phyloP scores from a whole-genome alignment of 2,113 vertebrate species.

The Alosa alosa region DNA sequence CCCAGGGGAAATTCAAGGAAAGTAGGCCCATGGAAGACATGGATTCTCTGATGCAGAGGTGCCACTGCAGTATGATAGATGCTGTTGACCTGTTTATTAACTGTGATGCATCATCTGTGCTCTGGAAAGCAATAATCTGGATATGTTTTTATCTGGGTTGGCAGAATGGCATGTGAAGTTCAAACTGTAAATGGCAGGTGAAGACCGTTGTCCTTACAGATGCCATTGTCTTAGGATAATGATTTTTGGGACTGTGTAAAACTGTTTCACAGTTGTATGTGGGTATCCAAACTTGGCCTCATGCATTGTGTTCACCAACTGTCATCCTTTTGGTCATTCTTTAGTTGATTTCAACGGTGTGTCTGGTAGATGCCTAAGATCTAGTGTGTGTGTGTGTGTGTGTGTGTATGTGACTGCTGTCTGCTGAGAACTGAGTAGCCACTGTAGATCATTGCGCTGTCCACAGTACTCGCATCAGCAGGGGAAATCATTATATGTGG shows the following conservation, averaged over 20 bases:
- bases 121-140: background rate
- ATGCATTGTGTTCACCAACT: background rate
- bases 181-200: too few species aligned
- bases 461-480: conserved; percentile 29
- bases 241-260: too few species aligned
- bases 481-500: conserved; percentile 28
- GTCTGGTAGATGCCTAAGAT: background rate
- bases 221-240: too few species aligned
- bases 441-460: conserved; percentile 10
- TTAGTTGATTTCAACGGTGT: background rate
- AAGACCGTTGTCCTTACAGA: too few species aligned
- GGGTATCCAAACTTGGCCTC: background rate
- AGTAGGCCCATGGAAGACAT: conserved; percentile 1
- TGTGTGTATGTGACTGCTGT: background rate
- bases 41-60: background rate
- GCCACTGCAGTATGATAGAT: background rate
- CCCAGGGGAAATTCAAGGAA: too few species aligned
- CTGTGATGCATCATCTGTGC: background rate
- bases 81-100: background rate
- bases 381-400: background rate
- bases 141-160: background rate
- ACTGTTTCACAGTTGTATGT: too few species aligned
- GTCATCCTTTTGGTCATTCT: background rate
- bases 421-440: background rate
- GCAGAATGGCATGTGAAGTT: background rate